phyloP scores from a whole-genome alignment of 2,113 vertebrate genomes.

The Callipepla squamata region DNA sequence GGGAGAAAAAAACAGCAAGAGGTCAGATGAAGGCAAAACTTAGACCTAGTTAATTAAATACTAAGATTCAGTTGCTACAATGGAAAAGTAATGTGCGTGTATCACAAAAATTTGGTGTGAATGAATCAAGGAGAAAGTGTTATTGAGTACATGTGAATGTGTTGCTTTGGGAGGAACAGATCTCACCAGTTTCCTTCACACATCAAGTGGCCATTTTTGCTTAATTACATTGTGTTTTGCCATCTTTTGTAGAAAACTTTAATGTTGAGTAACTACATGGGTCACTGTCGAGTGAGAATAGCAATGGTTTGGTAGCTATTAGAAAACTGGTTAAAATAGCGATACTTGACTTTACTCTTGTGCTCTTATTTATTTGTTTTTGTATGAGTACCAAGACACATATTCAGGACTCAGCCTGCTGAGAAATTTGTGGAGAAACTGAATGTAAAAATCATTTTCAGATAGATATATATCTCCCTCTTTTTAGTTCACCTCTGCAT shows the following conservation, averaged over 20 bases:
- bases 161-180: not conserved
- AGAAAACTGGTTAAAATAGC: not conserved
- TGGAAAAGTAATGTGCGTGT: accelerated
- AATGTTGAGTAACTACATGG: not conserved
- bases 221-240: not conserved
- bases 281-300: not conserved
- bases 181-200: not conserved
- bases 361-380: not conserved
- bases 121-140: not conserved
- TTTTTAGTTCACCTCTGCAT: not conserved
- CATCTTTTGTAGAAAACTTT: not conserved
- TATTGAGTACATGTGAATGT: accelerated
- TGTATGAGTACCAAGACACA: not conserved
- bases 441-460: conserved; percentile 39
- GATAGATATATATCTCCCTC: not conserved
- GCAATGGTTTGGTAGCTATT: not conserved
- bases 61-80: not conserved
- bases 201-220: not conserved
- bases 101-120: accelerated
- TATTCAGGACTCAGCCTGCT: not conserved
- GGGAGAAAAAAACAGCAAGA: not conserved
- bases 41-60: not conserved
- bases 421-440: not conserved
- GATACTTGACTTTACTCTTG: not conserved
- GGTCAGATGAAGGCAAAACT: not conserved